These are phyloP conservation scores for Cataglyphis cursor DNA, from an alignment of 2,888 invertebrate species.

Conservation along the genomic window DNA sequence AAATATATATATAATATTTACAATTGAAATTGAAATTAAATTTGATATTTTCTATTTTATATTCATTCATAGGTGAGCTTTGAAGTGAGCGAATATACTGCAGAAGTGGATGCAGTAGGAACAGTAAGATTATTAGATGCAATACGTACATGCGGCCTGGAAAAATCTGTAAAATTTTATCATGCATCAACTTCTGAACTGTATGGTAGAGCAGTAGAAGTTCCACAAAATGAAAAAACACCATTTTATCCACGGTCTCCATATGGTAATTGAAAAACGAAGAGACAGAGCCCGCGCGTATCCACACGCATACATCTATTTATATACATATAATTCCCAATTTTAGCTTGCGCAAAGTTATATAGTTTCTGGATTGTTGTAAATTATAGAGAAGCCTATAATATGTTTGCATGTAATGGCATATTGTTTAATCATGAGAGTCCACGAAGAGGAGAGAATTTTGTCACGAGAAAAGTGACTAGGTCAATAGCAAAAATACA, in stretches of 20 bases:
- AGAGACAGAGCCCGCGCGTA: too few species aligned
- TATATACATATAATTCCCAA: conserved; percentile 15
- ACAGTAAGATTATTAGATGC: conserved; percentile 96
- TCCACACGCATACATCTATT: not conserved
- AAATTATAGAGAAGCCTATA: conserved; percentile 98
- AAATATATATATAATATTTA: not conserved
- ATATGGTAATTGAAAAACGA: conserved; percentile 90
- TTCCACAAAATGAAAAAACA: conserved; percentile 97
- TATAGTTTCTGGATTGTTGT: conserved; percentile 98
- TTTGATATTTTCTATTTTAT: not conserved
- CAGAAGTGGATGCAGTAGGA: conserved; percentile 98
- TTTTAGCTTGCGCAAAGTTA: conserved; percentile 96
- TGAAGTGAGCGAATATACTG: conserved; percentile 99
- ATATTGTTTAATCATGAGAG: conserved; percentile 99
- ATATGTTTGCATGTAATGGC: conserved; percentile 98
- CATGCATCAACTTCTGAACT: conserved; percentile 98
- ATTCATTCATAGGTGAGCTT: conserved; percentile 92
- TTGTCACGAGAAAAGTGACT: conserved; percentile 99
- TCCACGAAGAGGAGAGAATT: conserved; percentile 98
- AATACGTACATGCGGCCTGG: conserved; percentile 95
- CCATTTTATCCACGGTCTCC: conserved; percentile 99
- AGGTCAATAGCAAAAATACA: conserved; percentile 98
- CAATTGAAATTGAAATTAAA: not conserved
- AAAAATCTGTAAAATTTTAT: conserved; percentile 94
- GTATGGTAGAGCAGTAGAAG: conserved; percentile 97